These are phyloP conservation scores for Erethizon dorsatum DNA, from an alignment of 2,797 vertebrate genomes.

Conservation along the genomic window DNA sequence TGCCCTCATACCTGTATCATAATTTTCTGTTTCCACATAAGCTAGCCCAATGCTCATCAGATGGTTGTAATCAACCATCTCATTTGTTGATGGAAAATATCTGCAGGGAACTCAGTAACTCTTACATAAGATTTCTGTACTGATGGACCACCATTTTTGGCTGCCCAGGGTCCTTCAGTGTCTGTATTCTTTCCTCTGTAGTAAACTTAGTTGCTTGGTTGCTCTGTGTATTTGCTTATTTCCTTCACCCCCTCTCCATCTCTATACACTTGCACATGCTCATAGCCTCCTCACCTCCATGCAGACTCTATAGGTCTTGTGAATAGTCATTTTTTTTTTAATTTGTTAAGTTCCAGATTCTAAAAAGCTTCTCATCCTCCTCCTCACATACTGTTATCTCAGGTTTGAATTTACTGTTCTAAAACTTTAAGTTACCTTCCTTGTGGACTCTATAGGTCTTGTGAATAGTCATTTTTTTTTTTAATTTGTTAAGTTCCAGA, in stretches of 20 bases:
- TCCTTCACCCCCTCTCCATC: neutral
- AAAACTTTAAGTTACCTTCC: neutral
- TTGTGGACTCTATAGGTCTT: neutral
- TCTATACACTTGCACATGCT: neutral
- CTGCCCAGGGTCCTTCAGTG: neutral
- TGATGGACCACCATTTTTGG: neutral
- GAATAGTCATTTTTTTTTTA: neutral
- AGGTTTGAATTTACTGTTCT: constrained; percentile 14
- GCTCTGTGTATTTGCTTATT: neutral
- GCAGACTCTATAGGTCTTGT: neutral
- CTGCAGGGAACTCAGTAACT: neutral
- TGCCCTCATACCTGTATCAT: neutral
- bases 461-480: neutral
- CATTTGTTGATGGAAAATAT: neutral
- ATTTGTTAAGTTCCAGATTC: neutral
- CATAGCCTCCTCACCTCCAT: neutral
- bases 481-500: too few relatives aligned
- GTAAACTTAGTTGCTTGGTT: neutral
- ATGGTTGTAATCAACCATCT: neutral
- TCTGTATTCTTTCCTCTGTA: neutral
- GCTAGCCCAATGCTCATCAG: neutral
- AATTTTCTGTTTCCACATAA: neutral
- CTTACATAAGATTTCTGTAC: neutral
- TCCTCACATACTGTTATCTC: neutral
- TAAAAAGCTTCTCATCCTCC: neutral